phyloP scores from a whole-genome alignment of 2,797 vertebrate genomes.

The Salarias fasciatus region DNA sequence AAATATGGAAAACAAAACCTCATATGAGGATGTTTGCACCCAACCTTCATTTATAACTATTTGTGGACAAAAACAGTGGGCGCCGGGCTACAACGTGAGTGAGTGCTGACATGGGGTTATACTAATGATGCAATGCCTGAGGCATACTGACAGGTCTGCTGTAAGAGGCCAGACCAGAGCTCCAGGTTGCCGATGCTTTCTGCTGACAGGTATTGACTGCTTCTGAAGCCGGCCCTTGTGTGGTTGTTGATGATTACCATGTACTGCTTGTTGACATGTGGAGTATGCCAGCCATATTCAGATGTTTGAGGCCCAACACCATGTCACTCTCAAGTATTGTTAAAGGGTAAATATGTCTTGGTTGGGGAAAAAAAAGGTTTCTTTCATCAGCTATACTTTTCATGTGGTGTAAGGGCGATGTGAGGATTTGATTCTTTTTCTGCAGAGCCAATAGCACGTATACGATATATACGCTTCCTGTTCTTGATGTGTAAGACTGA shows the following conservation, averaged over 20 bases:
- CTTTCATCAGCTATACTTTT: too few relatives aligned
- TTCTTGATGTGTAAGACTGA: too few relatives aligned
- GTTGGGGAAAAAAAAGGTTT: constrained; percentile 6
- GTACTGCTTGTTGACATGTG: constrained; percentile 62
- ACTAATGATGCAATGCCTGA: constrained; percentile 74
- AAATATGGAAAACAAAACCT: constrained; percentile 17
- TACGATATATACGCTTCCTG: too few relatives aligned
- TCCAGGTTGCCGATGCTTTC: constrained; percentile 64
- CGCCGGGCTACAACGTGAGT: constrained; percentile 41
- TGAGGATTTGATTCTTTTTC: too few relatives aligned
- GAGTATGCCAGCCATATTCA: constrained; percentile 41
- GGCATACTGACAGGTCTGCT: constrained; percentile 72
- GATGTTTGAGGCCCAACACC: constrained; percentile 34
- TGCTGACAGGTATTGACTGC: constrained; percentile 77
- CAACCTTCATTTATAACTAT: constrained; percentile 22
- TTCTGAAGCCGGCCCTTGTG: constrained; percentile 60
- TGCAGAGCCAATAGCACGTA: too few relatives aligned
- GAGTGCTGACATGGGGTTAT: constrained; percentile 66
- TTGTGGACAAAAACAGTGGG: constrained; percentile 41
- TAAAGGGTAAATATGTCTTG: constrained; percentile 24
- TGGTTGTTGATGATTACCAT: constrained; percentile 70
- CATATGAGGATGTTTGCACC: constrained; percentile 4
- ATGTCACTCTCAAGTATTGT: constrained; percentile 9
- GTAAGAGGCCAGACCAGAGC: constrained; percentile 55
- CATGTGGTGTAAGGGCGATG: too few relatives aligned